Evolutionary conservation across 2,113 vertebrate genomes (phyloP), one percentile per base, ranked within the genome.

Genomic region (Chloebia gouldiae): DNA sequence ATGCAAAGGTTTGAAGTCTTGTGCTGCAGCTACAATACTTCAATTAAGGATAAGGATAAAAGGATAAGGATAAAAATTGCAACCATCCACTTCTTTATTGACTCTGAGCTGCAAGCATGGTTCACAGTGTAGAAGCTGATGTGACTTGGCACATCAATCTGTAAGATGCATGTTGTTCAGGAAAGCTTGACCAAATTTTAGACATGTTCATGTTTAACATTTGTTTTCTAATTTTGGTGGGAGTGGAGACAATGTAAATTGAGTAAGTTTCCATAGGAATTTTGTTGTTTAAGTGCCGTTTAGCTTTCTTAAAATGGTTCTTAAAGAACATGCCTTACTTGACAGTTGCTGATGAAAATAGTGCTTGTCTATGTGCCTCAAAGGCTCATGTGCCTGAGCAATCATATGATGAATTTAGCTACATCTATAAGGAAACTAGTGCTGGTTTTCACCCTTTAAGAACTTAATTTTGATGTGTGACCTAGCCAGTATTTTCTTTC

Each of bases 391-490:
- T 69, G 33, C 37, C 28, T 66, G 11, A 92, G 69, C 47, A 87
- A 63, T 70, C 51, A 39, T 95, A 63, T 89, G 45, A 44, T 90
- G 42, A 96, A 76, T 85, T 79, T 65, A 95, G 45, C 90, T 97
- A 51, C 94, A 82, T 69, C 89, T 94, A 91, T 81, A 86, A 93
- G 60, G 93, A 82, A 77, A 75, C 27, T 60, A 79, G 72, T 82
- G 25, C 37, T 94, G 72, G 10, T 71, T 88, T 93, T 83, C 42
- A 87, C 22, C 59, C 90, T 95, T 94, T 65, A 88, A 79, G 88
- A 94, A 68, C 65, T 95, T 96, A 63, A 91, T 96, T 98, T 96
- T 86, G 87, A 56, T 88, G 17, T 59, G 57, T 95, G 69, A 90
- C 44, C 42, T 75, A 86, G 47, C 44, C 88, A 78, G 57, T 22